Evolutionary conservation across 2,888 invertebrate genomes (phyloP), one percentile per base, ranked within the genome.

Genomic region (Troides oblongomaculatus): DNA sequence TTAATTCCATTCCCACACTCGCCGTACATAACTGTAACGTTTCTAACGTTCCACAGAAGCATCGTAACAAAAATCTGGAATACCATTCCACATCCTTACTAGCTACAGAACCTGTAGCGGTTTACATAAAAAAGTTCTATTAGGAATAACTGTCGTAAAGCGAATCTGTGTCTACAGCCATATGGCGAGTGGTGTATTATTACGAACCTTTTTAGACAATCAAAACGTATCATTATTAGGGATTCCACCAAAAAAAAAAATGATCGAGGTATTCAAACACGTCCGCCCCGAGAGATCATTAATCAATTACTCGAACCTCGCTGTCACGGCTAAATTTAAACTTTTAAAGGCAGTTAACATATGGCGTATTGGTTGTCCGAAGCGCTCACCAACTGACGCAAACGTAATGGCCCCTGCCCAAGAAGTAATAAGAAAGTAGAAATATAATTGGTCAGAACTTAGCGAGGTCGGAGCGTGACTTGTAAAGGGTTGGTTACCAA

Each of bases 381-480:
- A 76, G 73, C 90, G 90, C 82, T 85, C 78, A 79, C 92, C 92
- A 92, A 88, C 92, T 92, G 92, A 90, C 92, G 90, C 87, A 75
- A 78, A 79, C 82, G 80, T 89, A 88, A 90, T 88, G 84, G 87
- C 86, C 85, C 82, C 79, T 83, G 82, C 79, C 80, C 66, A 81
- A 81, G 86, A 85, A 86, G 84, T 79, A 83, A 85, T 81, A 83
- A 84, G 83, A 81, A 89, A 83, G 83, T 80, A 84, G 78, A 84
- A 88, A 88, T 39, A 39, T 90, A 89, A 92, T 90, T 90, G 90
- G 85, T 85, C 78, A 82, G 84, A 88, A 85, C 88, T 89, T 86
- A 86, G 89, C 85, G 77, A 88, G 84, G 88, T 83, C 83, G 85
- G 82, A 89, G 87, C 89, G 87, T 89, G 89, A 88, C 88, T 89